Conservation (phyloP, 2,113 vertebrate species). For the Butastur rufipennis region DNA sequence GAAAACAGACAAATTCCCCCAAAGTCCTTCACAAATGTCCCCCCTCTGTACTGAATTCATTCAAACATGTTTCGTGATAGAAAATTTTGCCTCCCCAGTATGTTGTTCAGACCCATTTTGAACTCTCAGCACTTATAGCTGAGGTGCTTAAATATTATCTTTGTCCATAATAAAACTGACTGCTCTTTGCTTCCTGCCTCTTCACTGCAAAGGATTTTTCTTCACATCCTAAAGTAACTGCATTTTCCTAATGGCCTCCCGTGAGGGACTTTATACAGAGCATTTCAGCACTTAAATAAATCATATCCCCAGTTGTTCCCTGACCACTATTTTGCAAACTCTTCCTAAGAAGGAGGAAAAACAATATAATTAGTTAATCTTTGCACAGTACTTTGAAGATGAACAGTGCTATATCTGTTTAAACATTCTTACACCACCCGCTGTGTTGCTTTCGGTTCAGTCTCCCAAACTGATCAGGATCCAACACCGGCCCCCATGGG, state of each 20-base stretch:
- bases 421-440: neutral
- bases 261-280: conserved; percentile 16
- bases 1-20: neutral
- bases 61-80: neutral
- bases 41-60: neutral
- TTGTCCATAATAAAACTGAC: neutral
- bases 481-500: neutral
- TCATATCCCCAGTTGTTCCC: conserved; percentile 25
- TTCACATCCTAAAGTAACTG: neutral
- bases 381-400: conserved; percentile 17
- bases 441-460: neutral
- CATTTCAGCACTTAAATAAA: conserved; percentile 51
- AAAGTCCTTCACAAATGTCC: neutral
- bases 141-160: neutral
- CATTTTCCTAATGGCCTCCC: conserved; percentile 37
- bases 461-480: conserved; percentile 1
- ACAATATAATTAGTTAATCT: conserved; percentile 46
- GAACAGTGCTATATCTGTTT: neutral
- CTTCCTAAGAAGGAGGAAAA: conserved; percentile 15
- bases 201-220: neutral
- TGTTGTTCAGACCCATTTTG: neutral
- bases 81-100: neutral
- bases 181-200: neutral
- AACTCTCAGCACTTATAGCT: neutral
- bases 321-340: neutral